A percentile compares a stretch with the other conserved stretches of the same genome.
Conservation (phyloP, 2,888 invertebrate species). For the Gortyna flavago region DNA sequence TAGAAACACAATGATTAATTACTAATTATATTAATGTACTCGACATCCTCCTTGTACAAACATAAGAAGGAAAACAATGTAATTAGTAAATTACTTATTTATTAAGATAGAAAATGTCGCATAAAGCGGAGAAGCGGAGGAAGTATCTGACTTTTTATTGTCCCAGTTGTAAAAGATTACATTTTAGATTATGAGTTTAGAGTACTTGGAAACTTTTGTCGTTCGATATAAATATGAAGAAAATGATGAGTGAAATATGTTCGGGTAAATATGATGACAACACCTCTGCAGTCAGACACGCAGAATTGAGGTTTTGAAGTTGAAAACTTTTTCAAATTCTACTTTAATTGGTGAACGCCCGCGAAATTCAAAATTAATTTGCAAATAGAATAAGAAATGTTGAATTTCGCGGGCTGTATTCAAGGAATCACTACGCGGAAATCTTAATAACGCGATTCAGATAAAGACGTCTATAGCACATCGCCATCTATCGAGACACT, state of each 20-base stretch:
- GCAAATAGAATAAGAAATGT: neutral
- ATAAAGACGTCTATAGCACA: too few species aligned
- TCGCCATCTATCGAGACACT: neutral
- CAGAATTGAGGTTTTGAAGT: neutral
- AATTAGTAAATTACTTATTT: conserved; percentile 41
- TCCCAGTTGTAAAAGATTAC: neutral
- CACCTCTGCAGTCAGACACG: neutral
- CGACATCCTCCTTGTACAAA: conserved; percentile 4
- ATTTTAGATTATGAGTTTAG: neutral
- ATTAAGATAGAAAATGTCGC: neutral
- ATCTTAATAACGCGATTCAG: neutral
- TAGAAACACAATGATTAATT: conserved; percentile 18
- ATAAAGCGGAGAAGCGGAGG: neutral
- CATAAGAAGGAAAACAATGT: conserved; percentile 25
- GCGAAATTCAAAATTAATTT: neutral
- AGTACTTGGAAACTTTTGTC: neutral
- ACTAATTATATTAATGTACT: conserved; percentile 41
- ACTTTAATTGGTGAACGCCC: too few species aligned
- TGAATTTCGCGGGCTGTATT: neutral
- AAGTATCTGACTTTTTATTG: neutral
- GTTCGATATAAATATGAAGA: neutral
- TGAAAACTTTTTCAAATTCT: neutral
- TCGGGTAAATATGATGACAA: neutral
- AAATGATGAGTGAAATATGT: too few species aligned
- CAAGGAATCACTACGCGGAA: neutral